Conservation (phyloP, 2,113 vertebrate species). For the Cathartes aura region DNA sequence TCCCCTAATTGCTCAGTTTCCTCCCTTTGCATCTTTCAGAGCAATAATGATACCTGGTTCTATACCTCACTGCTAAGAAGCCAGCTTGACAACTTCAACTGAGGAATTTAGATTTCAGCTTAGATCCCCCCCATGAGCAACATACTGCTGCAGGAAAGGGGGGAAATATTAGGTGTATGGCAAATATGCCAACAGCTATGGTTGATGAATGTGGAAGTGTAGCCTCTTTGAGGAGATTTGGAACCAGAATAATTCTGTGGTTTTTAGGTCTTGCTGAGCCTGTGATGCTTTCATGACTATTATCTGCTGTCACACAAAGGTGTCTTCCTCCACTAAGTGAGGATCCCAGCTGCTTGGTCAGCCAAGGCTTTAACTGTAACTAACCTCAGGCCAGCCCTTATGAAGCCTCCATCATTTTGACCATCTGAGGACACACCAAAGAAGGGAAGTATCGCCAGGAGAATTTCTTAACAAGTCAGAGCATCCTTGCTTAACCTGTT, state of each 20-base stretch:
- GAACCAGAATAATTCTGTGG: not conserved
- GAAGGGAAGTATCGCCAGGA: not conserved
- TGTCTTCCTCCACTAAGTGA: not conserved
- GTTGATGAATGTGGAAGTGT: not conserved
- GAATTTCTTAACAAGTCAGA: not conserved
- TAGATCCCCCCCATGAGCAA: not conserved
- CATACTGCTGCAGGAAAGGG: not conserved
- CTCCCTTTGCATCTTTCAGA: not conserved
- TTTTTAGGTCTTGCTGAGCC: not conserved
- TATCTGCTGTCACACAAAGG: not conserved
- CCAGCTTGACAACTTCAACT: not conserved
- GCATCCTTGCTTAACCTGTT: not conserved
- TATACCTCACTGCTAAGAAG: not conserved
- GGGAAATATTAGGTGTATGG: not conserved
- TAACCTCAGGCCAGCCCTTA: not conserved
- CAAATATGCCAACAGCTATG: not conserved
- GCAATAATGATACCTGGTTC: not conserved
- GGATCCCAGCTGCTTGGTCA: not conserved
- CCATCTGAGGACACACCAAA: not conserved
- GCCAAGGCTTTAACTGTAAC: not conserved
- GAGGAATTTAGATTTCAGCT: not conserved
- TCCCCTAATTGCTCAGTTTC: slow-evolving; percentile 1
- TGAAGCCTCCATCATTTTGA: not conserved
- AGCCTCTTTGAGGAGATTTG: not conserved
- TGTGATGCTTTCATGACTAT: not conserved